A percentile compares a stretch with the other conserved stretches of the same genome.
Conservation (phyloP, 2,113 vertebrate genomes). For the Trinectes maculatus region DNA sequence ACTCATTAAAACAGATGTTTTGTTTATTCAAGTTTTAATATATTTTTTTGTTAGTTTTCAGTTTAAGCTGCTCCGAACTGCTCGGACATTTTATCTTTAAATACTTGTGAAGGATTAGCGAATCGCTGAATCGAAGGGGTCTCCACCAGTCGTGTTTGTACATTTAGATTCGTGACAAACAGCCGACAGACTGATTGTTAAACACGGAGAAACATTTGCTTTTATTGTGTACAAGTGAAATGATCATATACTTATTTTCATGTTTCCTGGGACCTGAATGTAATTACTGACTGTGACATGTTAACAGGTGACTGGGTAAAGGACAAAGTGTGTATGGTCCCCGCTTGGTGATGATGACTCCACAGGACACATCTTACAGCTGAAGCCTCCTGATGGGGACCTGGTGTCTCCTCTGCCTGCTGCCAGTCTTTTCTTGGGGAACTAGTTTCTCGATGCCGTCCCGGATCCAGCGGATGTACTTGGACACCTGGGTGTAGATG, state of each 20-base stretch:
- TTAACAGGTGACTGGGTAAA: neutral
- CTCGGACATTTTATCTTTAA: no score
- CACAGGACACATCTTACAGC: constrained; percentile 33
- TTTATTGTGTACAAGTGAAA: no score
- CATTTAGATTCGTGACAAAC: neutral
- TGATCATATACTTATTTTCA: no score
- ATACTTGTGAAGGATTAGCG: no score
- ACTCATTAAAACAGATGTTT: constrained; percentile 3
- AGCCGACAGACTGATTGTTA: no score
- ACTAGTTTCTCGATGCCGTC: constrained; percentile 53
- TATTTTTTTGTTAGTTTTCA: neutral
- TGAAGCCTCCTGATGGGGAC: constrained; percentile 23
- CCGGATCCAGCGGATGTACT: constrained; percentile 87
- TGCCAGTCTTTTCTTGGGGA: neutral
- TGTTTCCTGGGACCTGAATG: neutral
- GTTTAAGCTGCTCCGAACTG: neutral
- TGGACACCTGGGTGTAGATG: constrained; percentile 92
- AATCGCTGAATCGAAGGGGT: no score
- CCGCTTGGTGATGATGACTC: neutral
- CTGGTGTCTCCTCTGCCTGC: constrained; percentile 36
- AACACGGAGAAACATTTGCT: no score
- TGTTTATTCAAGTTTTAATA: neutral
- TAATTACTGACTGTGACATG: neutral
- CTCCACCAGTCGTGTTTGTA: no score
- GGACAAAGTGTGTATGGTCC: neutral